phyloP scores from a whole-genome alignment of 2,113 vertebrate genomes.

The Trichomycterus rosablanca region DNA sequence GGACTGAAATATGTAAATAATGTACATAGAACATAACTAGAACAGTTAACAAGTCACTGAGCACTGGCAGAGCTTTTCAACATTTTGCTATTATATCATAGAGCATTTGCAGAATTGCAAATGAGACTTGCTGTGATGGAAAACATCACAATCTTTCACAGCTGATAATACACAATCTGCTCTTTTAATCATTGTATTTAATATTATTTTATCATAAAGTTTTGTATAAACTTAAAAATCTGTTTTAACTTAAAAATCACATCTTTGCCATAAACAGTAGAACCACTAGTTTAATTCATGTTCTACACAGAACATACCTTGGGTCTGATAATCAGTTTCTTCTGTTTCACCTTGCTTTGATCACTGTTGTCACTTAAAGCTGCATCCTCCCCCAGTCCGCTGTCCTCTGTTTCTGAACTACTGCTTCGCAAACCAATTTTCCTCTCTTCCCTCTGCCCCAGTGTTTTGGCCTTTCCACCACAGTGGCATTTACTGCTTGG shows the following conservation, averaged over 20 bases:
- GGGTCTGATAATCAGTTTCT: conserved; percentile 47
- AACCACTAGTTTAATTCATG: too few relatives aligned
- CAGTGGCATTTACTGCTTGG: conserved; percentile 61
- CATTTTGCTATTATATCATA: too few relatives aligned
- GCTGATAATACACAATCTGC: too few relatives aligned
- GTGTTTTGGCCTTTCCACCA: conserved; percentile 24
- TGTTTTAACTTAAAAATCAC: not conserved
- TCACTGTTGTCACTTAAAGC: conserved; percentile 55
- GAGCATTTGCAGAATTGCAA: too few relatives aligned
- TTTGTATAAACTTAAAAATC: too few relatives aligned
- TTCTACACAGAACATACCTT: conserved; percentile 57
- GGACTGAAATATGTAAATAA: too few relatives aligned
- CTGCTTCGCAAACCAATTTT: conserved; percentile 57
- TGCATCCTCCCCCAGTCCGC: conserved; percentile 62
- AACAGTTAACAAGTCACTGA: too few relatives aligned
- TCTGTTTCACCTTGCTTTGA: conserved; percentile 11
- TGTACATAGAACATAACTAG: too few relatives aligned
- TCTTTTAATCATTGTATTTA: not conserved
- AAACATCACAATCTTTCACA: too few relatives aligned
- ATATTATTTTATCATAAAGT: not conserved
- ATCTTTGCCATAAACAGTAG: too few relatives aligned
- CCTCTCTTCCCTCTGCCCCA: conserved; percentile 48
- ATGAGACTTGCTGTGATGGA: too few relatives aligned
- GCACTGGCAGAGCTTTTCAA: too few relatives aligned
- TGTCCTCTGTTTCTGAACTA: conserved; percentile 67